Evolutionary conservation across 2,888 invertebrate species (phyloP), one percentile per base, ranked within the genome.

Genomic region (Tachina grossa): DNA sequence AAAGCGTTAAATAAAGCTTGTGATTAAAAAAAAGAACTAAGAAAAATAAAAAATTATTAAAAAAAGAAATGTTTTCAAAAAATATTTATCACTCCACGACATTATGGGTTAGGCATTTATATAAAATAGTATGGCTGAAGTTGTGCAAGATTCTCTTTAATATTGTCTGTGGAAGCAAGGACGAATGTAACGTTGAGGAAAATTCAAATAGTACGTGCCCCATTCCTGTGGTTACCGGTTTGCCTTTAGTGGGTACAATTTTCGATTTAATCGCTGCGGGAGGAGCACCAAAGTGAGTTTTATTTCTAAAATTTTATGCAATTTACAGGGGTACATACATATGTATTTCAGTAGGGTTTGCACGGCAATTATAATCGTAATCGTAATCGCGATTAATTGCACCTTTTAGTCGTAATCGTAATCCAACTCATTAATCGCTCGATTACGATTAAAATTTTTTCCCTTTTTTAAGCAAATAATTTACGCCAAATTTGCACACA

Each of bases 261-360:
- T 90, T 94, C 82, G 93, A 94, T 87, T 92, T 94, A 68, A 89
- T 95, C 45, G 91, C 93, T 22, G 93, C 94, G 11, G 95, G 96
- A 4, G 94, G 94, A 5, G 94, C 95, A 2, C 93, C 94, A 53
- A 93, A 94, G 93, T 93, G 89, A 91, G 90, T 41, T 10, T 39
- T 65, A 43, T 31, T 31, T 31, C 6, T 31, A 31, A 31, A 31
- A 31, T 31, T 31, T 0, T 31, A 31, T 31, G 31, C 6, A 31
- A 6, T 31, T 31, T 45, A n/a, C 39, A 31, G 43, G 11, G 13
- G 49, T 49, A 49, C 6, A 1, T 49, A 49, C 47, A 14, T 47
- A 47, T 47, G 47, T n/a, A n/a, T n/a, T n/a, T n/a, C n/a, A n/a
- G n/a, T n/a, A n/a, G n/a, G n/a, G n/a, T n/a, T n/a, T n/a, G n/a